Percentiles rank a stretch among this genome's conserved stretches.
Conservation (phyloP, 1,140 invertebrate species). For the Drosophila oshimai region DNA sequence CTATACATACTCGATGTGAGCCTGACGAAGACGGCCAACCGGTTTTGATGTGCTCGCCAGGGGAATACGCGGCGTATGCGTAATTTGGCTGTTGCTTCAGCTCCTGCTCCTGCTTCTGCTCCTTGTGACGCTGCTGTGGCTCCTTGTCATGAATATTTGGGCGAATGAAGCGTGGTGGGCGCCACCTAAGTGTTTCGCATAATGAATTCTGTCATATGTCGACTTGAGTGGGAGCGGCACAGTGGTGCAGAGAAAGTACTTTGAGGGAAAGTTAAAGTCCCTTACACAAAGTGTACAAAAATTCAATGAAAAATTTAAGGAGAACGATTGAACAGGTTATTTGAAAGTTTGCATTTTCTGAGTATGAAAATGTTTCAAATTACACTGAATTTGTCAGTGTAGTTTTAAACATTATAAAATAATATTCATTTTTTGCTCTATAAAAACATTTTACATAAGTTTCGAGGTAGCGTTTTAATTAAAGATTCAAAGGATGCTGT, state of each 20-base stretch:
- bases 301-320: too few species aligned
- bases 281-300: background rate
- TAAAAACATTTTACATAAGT: too few species aligned
- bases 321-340: too few species aligned
- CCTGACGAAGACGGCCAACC: constrained; percentile 5
- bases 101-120: background rate
- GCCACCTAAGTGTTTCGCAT: constrained; percentile 6
- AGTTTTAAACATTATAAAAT: too few species aligned
- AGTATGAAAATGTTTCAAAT: too few species aligned
- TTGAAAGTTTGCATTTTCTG: too few species aligned
- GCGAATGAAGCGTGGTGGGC: background rate
- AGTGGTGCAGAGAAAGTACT: background rate
- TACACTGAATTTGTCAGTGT: too few species aligned
- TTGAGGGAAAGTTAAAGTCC: background rate
- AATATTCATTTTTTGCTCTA: too few species aligned
- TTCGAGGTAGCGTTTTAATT: too few species aligned
- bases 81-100: constrained; percentile 39
- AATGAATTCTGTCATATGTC: constrained; percentile 57
- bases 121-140: background rate
- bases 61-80: constrained; percentile 53
- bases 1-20: constrained; percentile 9
- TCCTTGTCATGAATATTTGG: constrained; percentile 49
- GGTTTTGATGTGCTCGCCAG: constrained; percentile 31
- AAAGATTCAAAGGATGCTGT: too few species aligned
- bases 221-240: constrained; percentile 11